phyloP scores from a whole-genome alignment of 2,888 invertebrate species.

The Drosophila planitibia region DNA sequence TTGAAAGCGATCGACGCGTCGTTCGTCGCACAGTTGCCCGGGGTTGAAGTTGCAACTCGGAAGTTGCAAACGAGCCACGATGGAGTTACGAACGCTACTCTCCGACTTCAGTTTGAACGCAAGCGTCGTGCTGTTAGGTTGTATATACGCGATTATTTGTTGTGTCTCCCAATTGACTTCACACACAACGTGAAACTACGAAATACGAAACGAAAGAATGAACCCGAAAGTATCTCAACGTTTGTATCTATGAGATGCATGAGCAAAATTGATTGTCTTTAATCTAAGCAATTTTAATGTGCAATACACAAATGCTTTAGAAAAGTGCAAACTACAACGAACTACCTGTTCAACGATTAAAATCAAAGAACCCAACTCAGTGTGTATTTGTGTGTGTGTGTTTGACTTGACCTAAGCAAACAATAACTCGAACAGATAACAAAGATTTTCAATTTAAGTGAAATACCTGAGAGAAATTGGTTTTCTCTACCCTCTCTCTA shows the following conservation, averaged over 20 bases:
- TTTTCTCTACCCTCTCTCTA: background rate
- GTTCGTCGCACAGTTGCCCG: conserved; percentile 14
- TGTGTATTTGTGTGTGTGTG: background rate
- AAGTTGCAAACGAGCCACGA: conserved; percentile 9
- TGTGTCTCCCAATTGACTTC: conserved; percentile 1
- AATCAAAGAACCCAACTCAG: conserved; percentile 19
- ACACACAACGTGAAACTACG: conserved; percentile 6
- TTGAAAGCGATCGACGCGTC: conserved; percentile 35
- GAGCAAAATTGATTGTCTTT: conserved; percentile 11
- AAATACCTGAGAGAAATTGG: conserved; percentile 50
- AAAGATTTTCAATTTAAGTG: conserved; percentile 27
- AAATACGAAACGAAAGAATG: conserved; percentile 31
- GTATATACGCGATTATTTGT: conserved; percentile 55
- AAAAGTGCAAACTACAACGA: conserved; percentile 36
- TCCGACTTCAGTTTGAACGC: conserved; percentile 53
- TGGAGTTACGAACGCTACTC: conserved; percentile 29
- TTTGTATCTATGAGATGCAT: conserved; percentile 51
- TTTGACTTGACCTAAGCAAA: conserved; percentile 64
- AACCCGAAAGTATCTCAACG: conserved; percentile 19
- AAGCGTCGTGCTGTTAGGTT: conserved; percentile 67
- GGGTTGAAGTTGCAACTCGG: conserved; percentile 35
- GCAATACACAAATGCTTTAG: conserved; percentile 58
- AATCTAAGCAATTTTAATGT: conserved; percentile 38
- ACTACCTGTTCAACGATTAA: conserved; percentile 57
- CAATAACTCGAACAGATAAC: conserved; percentile 40